Conservation (phyloP, 2,888 invertebrate genomes). For the Sphaeridia pumilis region DNA sequence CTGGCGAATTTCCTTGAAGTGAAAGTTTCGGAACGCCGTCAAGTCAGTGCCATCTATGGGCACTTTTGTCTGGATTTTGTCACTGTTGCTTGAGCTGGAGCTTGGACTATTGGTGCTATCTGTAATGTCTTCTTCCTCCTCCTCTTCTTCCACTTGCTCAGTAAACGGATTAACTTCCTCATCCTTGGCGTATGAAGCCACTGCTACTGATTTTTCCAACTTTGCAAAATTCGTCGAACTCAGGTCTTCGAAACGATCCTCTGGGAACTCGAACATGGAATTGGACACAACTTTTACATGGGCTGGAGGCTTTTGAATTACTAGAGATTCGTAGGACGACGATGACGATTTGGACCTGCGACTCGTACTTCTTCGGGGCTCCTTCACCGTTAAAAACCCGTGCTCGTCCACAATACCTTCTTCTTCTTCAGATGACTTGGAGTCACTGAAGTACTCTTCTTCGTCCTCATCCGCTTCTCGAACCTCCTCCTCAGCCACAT, state of each 20-base stretch:
- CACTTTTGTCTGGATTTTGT: neutral
- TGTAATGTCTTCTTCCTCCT: too few relatives aligned
- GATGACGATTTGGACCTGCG: conserved; percentile 3
- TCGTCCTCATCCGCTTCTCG: neutral
- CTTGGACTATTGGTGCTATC: too few relatives aligned
- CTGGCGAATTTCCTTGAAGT: conserved; percentile 21
- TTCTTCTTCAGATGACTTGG: neutral
- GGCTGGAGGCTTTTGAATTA: conserved; percentile 13
- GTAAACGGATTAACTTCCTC: neutral
- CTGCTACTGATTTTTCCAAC: conserved; percentile 9
- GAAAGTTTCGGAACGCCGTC: conserved; percentile 8
- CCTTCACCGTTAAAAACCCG: neutral
- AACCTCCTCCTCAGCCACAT: too few relatives aligned
- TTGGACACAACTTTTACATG: conserved; percentile 21
- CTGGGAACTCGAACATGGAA: conserved; percentile 6
- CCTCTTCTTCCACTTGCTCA: neutral
- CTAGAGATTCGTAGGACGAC: conserved; percentile 27
- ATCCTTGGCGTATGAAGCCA: conserved; percentile 3
- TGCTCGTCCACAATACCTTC: too few relatives aligned
- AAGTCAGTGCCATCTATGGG: conserved; percentile 1
- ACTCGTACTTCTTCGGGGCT: neutral
- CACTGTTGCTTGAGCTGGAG: neutral
- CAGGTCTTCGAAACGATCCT: conserved; percentile 2
- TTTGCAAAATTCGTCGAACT: neutral
- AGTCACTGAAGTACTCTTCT: conserved; percentile 1